Evolutionary conservation across 2,797 vertebrate species (phyloP).

Genomic region (Alca torda): DNA sequence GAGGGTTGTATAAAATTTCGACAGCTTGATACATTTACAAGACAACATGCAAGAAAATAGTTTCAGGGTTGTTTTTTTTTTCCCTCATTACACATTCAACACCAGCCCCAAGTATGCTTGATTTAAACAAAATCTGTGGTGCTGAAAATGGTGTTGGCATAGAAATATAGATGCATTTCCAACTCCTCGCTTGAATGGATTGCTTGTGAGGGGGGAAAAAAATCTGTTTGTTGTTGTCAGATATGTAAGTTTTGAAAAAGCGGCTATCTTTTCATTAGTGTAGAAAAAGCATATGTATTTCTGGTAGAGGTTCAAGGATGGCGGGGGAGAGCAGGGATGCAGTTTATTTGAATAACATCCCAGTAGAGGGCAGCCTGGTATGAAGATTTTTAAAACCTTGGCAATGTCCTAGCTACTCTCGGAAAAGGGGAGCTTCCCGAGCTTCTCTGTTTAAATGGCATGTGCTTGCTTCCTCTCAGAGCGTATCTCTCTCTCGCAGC

Average conservation of each 20-base stretch:
- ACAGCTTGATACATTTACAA: not conserved
- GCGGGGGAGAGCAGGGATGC: not conserved
- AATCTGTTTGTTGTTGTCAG: not conserved
- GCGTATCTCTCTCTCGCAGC: not conserved
- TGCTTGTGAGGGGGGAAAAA: not conserved
- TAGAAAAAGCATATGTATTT: not conserved
- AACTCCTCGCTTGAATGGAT: not conserved
- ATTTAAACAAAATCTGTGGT: not conserved
- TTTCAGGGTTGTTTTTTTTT: not conserved
- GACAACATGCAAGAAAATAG: not conserved
- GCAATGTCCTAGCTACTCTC: not conserved
- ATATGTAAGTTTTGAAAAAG: not conserved
- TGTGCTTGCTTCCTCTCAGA: not conserved
- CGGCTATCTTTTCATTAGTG: not conserved
- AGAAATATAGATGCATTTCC: not conserved
- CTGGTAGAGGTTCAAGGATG: not conserved
- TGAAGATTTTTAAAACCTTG: conserved; percentile 17
- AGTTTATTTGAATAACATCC: not conserved
- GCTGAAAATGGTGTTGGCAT: not conserved
- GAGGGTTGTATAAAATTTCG: not conserved
- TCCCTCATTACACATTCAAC: not conserved
- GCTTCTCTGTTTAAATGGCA: not conserved
- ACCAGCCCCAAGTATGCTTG: not conserved
- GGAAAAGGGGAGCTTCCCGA: not conserved
- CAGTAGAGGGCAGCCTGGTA: conserved; percentile 75